These are phyloP conservation scores for Lithosia quadra DNA, from an alignment of 2,888 invertebrate genomes.

Conservation along the genomic window DNA sequence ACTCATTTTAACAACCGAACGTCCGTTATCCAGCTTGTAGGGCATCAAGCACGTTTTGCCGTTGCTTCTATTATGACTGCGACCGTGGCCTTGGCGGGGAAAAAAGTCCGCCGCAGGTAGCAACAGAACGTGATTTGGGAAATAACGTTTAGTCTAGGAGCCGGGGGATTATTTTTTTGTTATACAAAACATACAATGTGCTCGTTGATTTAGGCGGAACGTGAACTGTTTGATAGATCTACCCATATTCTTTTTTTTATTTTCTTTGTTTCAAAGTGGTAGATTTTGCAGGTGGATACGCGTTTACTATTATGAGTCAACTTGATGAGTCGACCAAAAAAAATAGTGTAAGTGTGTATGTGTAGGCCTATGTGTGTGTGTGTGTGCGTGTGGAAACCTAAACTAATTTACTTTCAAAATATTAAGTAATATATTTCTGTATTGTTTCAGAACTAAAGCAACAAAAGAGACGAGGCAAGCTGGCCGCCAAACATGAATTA, in stretches of 20 bases:
- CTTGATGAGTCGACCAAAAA: neutral
- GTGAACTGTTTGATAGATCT: neutral
- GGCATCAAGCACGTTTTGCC: constrained; percentile 46
- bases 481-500: constrained; percentile 79
- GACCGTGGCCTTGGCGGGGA: constrained; percentile 62
- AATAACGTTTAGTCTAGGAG: constrained; percentile 20
- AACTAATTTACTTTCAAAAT: too few species aligned
- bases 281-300: neutral
- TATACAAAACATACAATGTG: neutral
- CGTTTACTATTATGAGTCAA: too few species aligned
- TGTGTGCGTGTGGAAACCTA: neutral
- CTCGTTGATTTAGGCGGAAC: neutral
- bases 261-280: neutral
- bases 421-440: constrained; percentile 44
- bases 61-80: constrained; percentile 49
- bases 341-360: neutral
- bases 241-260: neutral
- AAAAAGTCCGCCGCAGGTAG: constrained; percentile 64
- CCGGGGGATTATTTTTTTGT: constrained; percentile 7
- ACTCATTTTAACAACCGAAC: constrained; percentile 31
- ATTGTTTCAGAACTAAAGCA: constrained; percentile 49
- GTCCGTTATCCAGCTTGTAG: constrained; percentile 53
- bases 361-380: neutral
- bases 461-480: constrained; percentile 62
- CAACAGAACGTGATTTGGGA: constrained; percentile 62